Evolutionary conservation across 2,113 vertebrate species (phyloP).

Genomic region (Romanogobio albipinnatus): DNA sequence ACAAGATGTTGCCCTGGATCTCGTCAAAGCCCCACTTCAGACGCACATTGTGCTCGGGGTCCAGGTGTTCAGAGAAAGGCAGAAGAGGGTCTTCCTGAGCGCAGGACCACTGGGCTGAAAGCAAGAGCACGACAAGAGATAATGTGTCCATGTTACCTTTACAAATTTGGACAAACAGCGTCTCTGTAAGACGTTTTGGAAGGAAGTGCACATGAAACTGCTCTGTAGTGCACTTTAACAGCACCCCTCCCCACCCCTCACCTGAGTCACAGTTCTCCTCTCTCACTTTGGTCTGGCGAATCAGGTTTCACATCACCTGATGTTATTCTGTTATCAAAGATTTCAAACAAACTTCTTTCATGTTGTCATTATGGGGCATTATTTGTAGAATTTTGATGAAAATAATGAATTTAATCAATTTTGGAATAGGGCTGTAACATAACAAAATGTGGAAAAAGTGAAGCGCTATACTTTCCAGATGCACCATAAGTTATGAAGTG

Average conservation of each 20-base stretch:
- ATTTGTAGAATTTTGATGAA: no score
- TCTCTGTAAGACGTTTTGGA: not conserved
- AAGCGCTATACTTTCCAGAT: no score
- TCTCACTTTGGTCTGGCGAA: not conserved
- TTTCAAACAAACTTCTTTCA: no score
- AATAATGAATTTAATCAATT: no score
- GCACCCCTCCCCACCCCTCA: no score
- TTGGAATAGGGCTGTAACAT: no score
- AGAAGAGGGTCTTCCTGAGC: slow-evolving; percentile 52
- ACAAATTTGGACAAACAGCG: not conserved
- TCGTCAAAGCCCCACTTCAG: slow-evolving; percentile 76
- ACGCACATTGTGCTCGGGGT: slow-evolving; percentile 58
- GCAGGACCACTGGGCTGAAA: slow-evolving; percentile 3
- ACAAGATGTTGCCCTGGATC: slow-evolving; percentile 68
- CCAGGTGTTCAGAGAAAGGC: slow-evolving; percentile 74
- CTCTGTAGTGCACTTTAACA: not conserved
- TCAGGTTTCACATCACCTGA: not conserved
- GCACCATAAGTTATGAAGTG: no score
- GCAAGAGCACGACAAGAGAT: slow-evolving; percentile 55
- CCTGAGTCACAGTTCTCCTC: not conserved
- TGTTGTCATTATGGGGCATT: no score
- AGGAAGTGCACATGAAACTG: not conserved
- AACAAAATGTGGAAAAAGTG: no score
- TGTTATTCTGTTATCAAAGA: not conserved
- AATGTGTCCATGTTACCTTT: slow-evolving; percentile 60